Evolutionary conservation across 2,113 vertebrate genomes (phyloP).

Genomic region (Lamprologus speciosus): DNA sequence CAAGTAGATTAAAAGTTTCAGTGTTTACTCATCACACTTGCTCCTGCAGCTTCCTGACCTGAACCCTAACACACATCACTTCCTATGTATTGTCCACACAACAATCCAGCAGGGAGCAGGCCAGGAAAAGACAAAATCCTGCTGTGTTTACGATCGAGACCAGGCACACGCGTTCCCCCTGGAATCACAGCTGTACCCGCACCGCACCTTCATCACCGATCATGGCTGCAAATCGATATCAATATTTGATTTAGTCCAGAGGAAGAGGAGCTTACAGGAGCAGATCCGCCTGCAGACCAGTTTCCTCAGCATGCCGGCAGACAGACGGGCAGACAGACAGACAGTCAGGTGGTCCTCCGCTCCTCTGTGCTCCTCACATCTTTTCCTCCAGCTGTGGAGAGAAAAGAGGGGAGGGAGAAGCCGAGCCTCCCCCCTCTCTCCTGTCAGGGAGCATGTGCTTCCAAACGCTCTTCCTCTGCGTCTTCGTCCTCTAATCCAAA

Average conservation of each 20-base stretch:
- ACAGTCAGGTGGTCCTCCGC: neutral
- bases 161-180: neutral
- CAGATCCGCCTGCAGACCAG: conserved; percentile 81
- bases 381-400: neutral
- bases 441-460: neutral
- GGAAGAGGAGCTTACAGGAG: conserved; percentile 70
- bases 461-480: neutral
- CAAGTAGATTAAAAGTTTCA: neutral
- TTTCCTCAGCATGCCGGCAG: conserved; percentile 75
- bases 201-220: neutral
- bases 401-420: neutral
- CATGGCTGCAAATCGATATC: fast-evolving
- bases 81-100: neutral
- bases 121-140: neutral
- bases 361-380: conserved; percentile 5
- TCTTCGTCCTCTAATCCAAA: neutral
- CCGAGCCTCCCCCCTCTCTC: neutral
- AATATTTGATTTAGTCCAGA: neutral
- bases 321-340: neutral
- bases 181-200: neutral
- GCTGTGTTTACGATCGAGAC: neutral
- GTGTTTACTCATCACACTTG: neutral
- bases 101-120: neutral
- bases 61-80: neutral
- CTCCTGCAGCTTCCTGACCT: neutral